Conservation (phyloP, 2,888 invertebrate species). For the Mesoligia furuncula region DNA sequence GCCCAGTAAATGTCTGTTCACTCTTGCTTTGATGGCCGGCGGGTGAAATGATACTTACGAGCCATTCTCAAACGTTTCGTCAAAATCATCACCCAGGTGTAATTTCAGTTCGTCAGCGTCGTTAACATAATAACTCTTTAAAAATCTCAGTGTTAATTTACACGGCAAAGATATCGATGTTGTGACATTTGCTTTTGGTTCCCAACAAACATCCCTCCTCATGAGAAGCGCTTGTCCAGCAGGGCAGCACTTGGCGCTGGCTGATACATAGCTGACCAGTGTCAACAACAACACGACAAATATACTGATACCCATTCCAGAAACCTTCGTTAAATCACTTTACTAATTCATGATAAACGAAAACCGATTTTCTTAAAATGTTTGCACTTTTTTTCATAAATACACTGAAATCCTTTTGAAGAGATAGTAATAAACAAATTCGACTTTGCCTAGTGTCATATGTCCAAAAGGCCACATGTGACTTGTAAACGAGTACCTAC, state of each 20-base stretch:
- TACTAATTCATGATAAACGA: neutral
- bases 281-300: slow-evolving; percentile 7
- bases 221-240: slow-evolving; percentile 55
- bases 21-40: neutral
- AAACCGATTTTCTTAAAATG: slow-evolving; percentile 8
- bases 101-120: slow-evolving; percentile 50
- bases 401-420: slow-evolving; percentile 24
- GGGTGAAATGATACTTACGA: slow-evolving; percentile 64
- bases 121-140: slow-evolving; percentile 42
- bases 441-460: neutral
- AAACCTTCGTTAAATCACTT: neutral
- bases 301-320: slow-evolving; percentile 40
- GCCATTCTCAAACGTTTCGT: slow-evolving; percentile 48
- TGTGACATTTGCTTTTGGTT: slow-evolving; percentile 66
- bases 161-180: slow-evolving; percentile 59
- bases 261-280: slow-evolving; percentile 23
- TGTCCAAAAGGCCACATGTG: neutral
- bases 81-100: slow-evolving; percentile 38
- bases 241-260: slow-evolving; percentile 66
- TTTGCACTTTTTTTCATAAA: slow-evolving; percentile 8
- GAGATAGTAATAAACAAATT: neutral
- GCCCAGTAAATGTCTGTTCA: neutral
- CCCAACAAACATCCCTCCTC: slow-evolving; percentile 69
- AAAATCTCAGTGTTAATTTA: slow-evolving; percentile 39
- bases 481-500: neutral